These are phyloP conservation scores for Acheta domesticus DNA, from an alignment of 2,888 invertebrate genomes.

Conservation along the genomic window DNA sequence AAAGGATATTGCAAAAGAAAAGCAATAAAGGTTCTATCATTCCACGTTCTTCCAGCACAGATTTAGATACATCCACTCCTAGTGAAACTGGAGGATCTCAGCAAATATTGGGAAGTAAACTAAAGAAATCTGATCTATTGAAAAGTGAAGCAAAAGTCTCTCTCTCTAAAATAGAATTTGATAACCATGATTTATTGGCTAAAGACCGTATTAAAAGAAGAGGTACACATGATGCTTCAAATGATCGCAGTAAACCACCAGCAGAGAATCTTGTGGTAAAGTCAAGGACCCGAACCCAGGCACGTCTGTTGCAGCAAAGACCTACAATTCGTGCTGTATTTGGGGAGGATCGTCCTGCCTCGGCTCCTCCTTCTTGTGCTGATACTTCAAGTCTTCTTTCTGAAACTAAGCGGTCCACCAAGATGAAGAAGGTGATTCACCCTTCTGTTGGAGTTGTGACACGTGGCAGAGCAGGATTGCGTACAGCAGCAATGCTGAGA, in stretches of 20 bases:
- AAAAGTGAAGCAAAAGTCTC: constrained; percentile 29
- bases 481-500: constrained; percentile 46
- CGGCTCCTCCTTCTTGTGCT: constrained; percentile 70
- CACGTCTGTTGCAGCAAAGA: constrained; percentile 66
- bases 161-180: constrained; percentile 24
- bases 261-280: constrained; percentile 56
- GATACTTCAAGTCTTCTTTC: constrained; percentile 36
- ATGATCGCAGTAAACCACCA: constrained; percentile 43
- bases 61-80: neutral
- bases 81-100: neutral
- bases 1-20: neutral
- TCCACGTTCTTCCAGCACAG: neutral
- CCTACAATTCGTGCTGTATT: constrained; percentile 80
- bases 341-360: constrained; percentile 75
- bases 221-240: constrained; percentile 62
- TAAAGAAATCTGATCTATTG: neutral
- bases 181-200: neutral
- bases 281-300: constrained; percentile 72
- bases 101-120: constrained; percentile 20
- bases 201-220: constrained; percentile 53
- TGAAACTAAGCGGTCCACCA: constrained; percentile 36
- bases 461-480: constrained; percentile 43
- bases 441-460: constrained; percentile 27
- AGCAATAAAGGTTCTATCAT: neutral
- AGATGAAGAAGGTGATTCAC: constrained; percentile 38